phyloP scores from a whole-genome alignment of 2,888 invertebrate genomes.

The Shargacucullia verbasci region DNA sequence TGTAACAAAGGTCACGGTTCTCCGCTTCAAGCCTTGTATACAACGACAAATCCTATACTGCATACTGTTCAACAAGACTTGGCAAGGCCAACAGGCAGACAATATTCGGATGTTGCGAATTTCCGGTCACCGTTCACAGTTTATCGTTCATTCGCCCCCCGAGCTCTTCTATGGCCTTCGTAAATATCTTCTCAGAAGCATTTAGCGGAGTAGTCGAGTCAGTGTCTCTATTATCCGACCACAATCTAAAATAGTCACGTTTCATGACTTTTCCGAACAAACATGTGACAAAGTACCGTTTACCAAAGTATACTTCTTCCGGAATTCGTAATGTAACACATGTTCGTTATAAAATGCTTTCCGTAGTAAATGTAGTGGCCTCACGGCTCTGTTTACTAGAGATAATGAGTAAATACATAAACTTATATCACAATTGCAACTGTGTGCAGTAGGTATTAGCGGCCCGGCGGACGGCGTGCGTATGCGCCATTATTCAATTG shows the following conservation, averaged over 20 bases:
- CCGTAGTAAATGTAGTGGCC: conserved; percentile 26
- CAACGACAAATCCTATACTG: not conserved
- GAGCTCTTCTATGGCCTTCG: not conserved
- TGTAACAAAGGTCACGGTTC: too few species aligned
- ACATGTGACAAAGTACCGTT: conserved; percentile 6
- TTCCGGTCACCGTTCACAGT: conserved; percentile 26
- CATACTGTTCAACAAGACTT: conserved; percentile 28
- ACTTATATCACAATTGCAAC: conserved; percentile 47
- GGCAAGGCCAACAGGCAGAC: conserved; percentile 27
- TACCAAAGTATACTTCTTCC: conserved; percentile 6
- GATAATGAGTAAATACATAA: conserved; percentile 55
- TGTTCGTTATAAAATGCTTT: conserved; percentile 22
- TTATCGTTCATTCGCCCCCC: conserved; percentile 16
- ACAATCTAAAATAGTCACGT: not conserved
- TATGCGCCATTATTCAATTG: conserved; percentile 81
- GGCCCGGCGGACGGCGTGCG: conserved; percentile 53
- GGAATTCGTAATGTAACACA: conserved; percentile 14
- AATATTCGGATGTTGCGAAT: conserved; percentile 43
- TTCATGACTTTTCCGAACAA: not conserved
- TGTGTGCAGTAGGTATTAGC: conserved; percentile 53
- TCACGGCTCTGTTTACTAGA: conserved; percentile 31
- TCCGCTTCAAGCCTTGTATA: not conserved
- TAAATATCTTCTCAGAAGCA: not conserved
- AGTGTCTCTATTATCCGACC: not conserved
- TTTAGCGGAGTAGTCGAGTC: not conserved